Conservation (phyloP, 1,140 invertebrate genomes). For the Drosophila repletoides region DNA sequence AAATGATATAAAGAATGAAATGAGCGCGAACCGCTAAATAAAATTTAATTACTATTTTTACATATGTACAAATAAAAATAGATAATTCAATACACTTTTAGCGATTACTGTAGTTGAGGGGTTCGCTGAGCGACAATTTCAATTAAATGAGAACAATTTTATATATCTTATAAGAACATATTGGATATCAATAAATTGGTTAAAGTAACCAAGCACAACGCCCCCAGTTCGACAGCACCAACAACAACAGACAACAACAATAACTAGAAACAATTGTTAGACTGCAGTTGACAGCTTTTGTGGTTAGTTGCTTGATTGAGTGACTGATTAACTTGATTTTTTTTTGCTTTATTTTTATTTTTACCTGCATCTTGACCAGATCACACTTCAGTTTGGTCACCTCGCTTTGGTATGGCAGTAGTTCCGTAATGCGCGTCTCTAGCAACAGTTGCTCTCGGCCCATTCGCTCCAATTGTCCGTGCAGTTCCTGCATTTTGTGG, state of each 20-base stretch:
- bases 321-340: background rate
- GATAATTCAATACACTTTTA: slow-evolving; percentile 20
- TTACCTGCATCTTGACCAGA: slow-evolving; percentile 82
- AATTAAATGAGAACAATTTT: slow-evolving; percentile 58
- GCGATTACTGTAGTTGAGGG: background rate
- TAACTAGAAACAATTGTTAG: slow-evolving; percentile 16
- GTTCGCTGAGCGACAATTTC: slow-evolving; percentile 8
- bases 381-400: slow-evolving; percentile 83
- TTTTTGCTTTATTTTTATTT: background rate
- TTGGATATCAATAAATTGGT: slow-evolving; percentile 65
- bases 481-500: slow-evolving; percentile 82
- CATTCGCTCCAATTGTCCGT: slow-evolving; percentile 78
- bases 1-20: too few relatives aligned
- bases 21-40: too few relatives aligned
- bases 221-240: slow-evolving; percentile 10
- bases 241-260: background rate
- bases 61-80: too few relatives aligned
- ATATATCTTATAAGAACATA: slow-evolving; percentile 54
- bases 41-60: too few relatives aligned
- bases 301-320: slow-evolving; percentile 25
- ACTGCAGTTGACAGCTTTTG: slow-evolving; percentile 35
- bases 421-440: slow-evolving; percentile 83
- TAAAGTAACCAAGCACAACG: slow-evolving; percentile 68
- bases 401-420: slow-evolving; percentile 83
- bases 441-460: slow-evolving; percentile 83